Evolutionary conservation across 2,888 invertebrate genomes (phyloP).

Genomic region (Anoncus sp.): DNA sequence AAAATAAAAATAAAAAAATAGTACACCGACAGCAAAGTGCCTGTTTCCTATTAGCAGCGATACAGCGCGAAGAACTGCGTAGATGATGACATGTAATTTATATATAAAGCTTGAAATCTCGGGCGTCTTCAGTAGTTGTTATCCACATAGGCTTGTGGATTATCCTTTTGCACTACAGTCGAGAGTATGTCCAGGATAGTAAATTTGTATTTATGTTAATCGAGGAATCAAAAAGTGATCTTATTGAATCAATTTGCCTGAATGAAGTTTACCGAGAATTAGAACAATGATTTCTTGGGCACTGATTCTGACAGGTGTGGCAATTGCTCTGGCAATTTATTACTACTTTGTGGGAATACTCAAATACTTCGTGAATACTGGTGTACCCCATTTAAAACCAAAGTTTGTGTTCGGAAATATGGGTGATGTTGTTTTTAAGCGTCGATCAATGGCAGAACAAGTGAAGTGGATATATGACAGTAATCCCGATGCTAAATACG

Average conservation of each 20-base stretch:
- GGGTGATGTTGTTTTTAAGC: constrained; percentile 51
- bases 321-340: constrained; percentile 47
- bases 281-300: constrained; percentile 37
- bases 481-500: constrained; percentile 69
- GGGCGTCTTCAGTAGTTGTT: not conserved
- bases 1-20: too few species aligned
- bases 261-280: not conserved
- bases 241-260: not conserved
- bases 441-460: constrained; percentile 53
- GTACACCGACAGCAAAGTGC: not conserved
- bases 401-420: constrained; percentile 70
- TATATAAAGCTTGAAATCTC: not conserved
- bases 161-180: too few species aligned
- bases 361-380: constrained; percentile 44
- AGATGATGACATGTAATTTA: not conserved
- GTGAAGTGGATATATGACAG: constrained; percentile 61
- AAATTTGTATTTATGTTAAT: too few species aligned
- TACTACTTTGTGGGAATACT: constrained; percentile 43
- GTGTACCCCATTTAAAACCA: constrained; percentile 63
- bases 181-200: not conserved
- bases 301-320: constrained; percentile 14
- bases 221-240: too few species aligned
- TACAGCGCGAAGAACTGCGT: not conserved
- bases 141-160: not conserved
- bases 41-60: not conserved